Percentiles rank a stretch among this genome's conserved stretches.
Evolutionary conservation across 2,113 vertebrate species (phyloP).

Genomic region (Pipa parva): DNA sequence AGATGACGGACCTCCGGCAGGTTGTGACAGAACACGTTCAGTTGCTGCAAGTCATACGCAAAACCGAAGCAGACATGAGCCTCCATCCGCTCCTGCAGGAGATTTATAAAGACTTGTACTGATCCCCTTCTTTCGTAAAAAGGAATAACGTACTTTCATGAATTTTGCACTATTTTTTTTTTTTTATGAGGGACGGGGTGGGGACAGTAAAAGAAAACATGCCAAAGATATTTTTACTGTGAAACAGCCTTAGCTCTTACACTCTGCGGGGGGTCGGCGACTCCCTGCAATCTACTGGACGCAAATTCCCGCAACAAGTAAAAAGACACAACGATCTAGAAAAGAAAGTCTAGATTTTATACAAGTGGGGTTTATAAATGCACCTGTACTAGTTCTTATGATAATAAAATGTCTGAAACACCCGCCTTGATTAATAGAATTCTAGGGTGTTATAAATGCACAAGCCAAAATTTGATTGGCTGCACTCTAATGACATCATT

Average conservation of each 20-base stretch:
- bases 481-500: no score
- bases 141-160: constrained; percentile 51
- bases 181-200: constrained; percentile 60
- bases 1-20: constrained; percentile 98
- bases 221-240: constrained; percentile 73
- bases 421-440: no score
- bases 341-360: constrained; percentile 77
- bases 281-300: no score
- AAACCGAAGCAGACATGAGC: constrained; percentile 89
- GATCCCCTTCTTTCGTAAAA: neutral
- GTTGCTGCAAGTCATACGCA: constrained; percentile 87
- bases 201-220: constrained; percentile 61
- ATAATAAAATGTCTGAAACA: constrained; percentile 79
- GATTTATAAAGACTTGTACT: constrained; percentile 97
- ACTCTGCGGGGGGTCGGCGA: no score
- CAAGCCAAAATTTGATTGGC: no score
- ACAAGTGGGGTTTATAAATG: constrained; percentile 80
- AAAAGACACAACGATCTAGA: constrained; percentile 61
- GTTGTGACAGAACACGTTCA: constrained; percentile 94
- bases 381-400: constrained; percentile 78
- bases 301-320: no score
- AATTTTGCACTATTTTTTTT: constrained; percentile 70
- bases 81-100: constrained; percentile 95
- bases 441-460: no score
- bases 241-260: constrained; percentile 71